These are phyloP conservation scores for Leptocoma aspasia DNA, from an alignment of 2,113 vertebrate species.

Conservation along the genomic window DNA sequence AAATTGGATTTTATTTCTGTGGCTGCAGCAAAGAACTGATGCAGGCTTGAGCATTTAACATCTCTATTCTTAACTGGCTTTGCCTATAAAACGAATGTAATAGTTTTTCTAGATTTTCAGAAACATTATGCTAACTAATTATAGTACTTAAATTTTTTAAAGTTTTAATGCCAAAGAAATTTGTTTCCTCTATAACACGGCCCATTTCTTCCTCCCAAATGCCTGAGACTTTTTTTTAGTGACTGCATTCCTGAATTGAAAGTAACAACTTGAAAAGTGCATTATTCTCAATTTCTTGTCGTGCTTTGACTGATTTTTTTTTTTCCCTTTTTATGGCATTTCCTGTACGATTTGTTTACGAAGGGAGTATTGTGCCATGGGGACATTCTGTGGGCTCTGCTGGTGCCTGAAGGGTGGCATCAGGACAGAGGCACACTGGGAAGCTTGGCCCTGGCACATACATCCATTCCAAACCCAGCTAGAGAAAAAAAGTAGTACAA, in stretches of 20 bases:
- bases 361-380: background rate
- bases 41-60: background rate
- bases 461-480: background rate
- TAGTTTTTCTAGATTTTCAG: background rate
- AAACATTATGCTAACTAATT: background rate
- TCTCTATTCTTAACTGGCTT: background rate
- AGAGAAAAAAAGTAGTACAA: background rate
- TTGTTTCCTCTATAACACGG: background rate
- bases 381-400: background rate
- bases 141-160: background rate
- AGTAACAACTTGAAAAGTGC: background rate
- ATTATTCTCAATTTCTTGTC: background rate
- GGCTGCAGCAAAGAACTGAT: background rate
- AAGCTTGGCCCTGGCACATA: background rate
- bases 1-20: slow-evolving; percentile 46
- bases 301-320: background rate
- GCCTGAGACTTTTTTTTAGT: background rate
- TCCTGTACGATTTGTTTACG: background rate
- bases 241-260: background rate
- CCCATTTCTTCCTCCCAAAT: background rate
- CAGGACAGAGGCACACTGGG: background rate
- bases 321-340: background rate
- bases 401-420: background rate
- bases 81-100: background rate
- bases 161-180: background rate